Conservation (phyloP, 2,797 vertebrate species). For the Hafferia zeledoni region DNA sequence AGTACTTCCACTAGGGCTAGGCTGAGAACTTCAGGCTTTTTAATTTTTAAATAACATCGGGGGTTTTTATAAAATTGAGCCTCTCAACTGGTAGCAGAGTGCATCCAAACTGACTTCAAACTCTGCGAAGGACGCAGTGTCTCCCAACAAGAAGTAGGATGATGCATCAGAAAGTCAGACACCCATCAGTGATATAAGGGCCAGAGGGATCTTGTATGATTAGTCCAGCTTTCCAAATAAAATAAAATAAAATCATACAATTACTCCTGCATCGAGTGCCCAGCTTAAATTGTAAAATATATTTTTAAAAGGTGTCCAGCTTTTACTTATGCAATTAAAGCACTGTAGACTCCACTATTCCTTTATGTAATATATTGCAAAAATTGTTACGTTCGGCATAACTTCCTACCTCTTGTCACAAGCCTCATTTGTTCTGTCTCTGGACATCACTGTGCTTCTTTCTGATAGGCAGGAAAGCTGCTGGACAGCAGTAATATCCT, state of each 20-base stretch:
- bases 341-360: background rate
- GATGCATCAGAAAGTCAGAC: background rate
- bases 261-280: background rate
- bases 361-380: background rate
- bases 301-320: background rate
- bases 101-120: background rate
- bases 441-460: background rate
- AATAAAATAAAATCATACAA: background rate
- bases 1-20: background rate
- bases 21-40: background rate
- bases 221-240: background rate
- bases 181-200: background rate
- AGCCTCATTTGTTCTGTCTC: background rate
- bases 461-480: background rate
- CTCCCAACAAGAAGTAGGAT: background rate
- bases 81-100: background rate
- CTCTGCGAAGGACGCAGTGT: background rate
- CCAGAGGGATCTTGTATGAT: background rate
- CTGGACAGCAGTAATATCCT: background rate
- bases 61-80: background rate
- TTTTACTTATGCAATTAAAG: background rate
- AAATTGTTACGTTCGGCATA: background rate
- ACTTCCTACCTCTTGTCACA: background rate
- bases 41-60: background rate
- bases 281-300: background rate